These are phyloP conservation scores for Phodopus roborovskii DNA, from an alignment of 2,113 vertebrate species.

Conservation along the genomic window DNA sequence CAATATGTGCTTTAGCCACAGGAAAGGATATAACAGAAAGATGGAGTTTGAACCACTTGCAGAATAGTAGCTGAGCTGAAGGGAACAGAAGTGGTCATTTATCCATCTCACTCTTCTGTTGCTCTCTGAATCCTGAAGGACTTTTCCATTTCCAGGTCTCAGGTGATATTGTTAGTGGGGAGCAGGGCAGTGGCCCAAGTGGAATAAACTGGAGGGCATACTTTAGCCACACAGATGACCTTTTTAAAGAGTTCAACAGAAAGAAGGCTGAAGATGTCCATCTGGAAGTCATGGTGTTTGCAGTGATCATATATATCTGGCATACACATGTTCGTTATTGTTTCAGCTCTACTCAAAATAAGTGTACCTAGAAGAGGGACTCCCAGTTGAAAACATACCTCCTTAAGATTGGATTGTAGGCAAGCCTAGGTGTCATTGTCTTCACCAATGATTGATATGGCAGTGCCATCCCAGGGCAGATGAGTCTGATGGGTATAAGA, in stretches of 20 bases:
- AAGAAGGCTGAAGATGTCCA: not conserved
- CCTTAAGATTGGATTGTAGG: not conserved
- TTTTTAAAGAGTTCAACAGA: not conserved
- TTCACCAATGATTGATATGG: not conserved
- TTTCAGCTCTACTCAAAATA: not conserved
- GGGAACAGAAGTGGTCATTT: not conserved
- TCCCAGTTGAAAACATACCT: not conserved
- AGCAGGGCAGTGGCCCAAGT: not conserved
- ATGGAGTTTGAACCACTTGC: not conserved
- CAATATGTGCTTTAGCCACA: accelerated
- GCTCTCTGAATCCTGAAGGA: not conserved
- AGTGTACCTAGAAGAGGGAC: not conserved
- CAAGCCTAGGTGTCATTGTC: not conserved
- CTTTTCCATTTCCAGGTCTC: not conserved
- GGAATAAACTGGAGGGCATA: not conserved
- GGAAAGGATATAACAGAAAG: not conserved
- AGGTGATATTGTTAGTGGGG: not conserved
- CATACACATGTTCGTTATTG: not conserved
- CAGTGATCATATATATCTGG: not conserved
- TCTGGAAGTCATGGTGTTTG: not conserved
- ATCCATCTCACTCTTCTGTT: not conserved
- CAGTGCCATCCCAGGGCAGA: too few relatives aligned
- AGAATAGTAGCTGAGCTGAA: not conserved
- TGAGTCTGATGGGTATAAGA: not conserved
- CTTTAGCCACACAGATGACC: not conserved